phyloP scores from a whole-genome alignment of 1,140 invertebrate genomes.

The Platyura marginata region DNA sequence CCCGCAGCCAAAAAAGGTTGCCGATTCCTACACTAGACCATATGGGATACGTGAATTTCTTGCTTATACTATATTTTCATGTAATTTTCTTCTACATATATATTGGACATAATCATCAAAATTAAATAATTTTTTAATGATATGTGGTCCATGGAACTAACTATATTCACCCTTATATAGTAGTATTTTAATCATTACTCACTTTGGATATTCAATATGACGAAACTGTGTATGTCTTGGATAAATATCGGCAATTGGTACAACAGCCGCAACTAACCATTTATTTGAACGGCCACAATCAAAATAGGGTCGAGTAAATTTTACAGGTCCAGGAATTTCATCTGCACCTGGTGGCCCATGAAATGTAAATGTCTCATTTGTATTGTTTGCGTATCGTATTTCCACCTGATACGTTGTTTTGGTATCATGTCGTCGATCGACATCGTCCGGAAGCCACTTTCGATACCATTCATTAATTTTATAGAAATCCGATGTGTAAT shows the following conservation, averaged over 20 bases:
- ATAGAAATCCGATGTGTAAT: constrained; percentile 84
- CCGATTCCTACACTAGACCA: no score
- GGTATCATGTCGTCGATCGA: constrained; percentile 66
- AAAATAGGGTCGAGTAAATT: constrained; percentile 89
- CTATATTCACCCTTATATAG: neutral
- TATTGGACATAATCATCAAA: no score
- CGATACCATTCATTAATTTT: constrained; percentile 88
- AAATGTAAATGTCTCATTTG: constrained; percentile 88
- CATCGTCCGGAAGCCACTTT: constrained; percentile 73
- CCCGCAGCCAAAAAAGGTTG: no score
- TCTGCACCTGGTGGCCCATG: constrained; percentile 82
- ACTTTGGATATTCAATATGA: constrained; percentile 91
- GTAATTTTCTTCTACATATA: no score
- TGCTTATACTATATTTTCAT: no score
- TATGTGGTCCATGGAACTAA: neutral
- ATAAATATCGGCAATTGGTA: constrained; percentile 89
- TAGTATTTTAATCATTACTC: constrained; percentile 28
- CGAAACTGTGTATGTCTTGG: constrained; percentile 85
- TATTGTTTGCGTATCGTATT: constrained; percentile 87
- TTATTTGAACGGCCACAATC: constrained; percentile 91
- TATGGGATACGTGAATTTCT: no score
- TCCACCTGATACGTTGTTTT: constrained; percentile 84
- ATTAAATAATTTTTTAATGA: constrained; percentile 2
- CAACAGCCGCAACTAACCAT: constrained; percentile 85
- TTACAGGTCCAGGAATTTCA: constrained; percentile 75